Percentiles rank a stretch among this genome's conserved stretches.
phyloP scores from a whole-genome alignment of 2,797 vertebrate genomes.

The Mustela erminea region DNA sequence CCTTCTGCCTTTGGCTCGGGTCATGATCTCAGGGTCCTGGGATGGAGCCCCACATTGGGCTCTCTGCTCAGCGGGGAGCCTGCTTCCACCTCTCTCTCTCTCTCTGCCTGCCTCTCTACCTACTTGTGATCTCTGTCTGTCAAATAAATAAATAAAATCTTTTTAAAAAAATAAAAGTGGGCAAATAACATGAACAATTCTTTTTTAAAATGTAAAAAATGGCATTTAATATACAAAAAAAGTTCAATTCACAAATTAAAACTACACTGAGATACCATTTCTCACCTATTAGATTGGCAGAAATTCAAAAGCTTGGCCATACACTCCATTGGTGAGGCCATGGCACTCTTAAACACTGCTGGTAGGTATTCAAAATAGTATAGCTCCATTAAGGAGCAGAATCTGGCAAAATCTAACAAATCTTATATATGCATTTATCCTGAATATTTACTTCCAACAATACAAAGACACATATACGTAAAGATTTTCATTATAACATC shows the following conservation, averaged over 20 bases:
- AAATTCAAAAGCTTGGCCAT: neutral
- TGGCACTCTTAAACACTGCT: neutral
- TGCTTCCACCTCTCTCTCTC: no score
- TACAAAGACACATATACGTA: neutral
- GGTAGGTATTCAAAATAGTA: neutral
- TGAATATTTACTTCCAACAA: neutral
- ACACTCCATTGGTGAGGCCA: neutral
- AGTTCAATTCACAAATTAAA: conserved; percentile 51
- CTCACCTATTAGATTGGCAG: neutral
- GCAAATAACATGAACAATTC: conserved; percentile 7
- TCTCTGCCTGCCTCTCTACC: no score
- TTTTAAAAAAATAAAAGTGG: neutral
- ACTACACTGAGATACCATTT: conserved; percentile 1
- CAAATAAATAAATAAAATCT: no score
- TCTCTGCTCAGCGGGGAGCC: no score
- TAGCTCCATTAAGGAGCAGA: neutral
- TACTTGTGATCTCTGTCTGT: no score
- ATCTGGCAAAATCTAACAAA: conserved; percentile 23
- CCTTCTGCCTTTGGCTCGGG: no score
- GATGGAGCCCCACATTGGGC: no score
- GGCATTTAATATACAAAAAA: neutral
- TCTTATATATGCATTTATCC: neutral
- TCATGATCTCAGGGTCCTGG: no score
- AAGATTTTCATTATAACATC: neutral
- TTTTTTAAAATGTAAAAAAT: conserved; percentile 12